Evolutionary conservation across 2,797 vertebrate genomes (phyloP).

Genomic region (Cuniculus paca): DNA sequence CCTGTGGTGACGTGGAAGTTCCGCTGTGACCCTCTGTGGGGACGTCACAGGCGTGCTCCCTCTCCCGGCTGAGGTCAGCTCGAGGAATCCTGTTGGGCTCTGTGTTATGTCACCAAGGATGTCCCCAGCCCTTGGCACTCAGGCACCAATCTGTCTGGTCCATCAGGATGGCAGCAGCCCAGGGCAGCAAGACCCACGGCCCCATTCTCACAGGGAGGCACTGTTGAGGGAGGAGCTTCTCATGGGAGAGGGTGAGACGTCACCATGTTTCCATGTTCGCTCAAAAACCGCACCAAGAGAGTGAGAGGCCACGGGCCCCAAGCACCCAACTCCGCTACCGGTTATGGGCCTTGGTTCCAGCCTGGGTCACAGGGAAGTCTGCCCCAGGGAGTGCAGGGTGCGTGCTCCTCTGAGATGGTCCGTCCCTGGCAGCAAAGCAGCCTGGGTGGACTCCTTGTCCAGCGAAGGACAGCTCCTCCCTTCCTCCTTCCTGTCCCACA

Average conservation of each 20-base stretch:
- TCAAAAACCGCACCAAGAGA: background rate
- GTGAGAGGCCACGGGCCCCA: background rate
- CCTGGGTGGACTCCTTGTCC: background rate
- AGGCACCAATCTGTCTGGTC: rapidly evolving
- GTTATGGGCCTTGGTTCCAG: background rate
- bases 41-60: slow-evolving; percentile 70
- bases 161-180: too few species aligned
- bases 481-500: background rate
- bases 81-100: background rate
- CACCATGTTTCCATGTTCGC: background rate
- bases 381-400: background rate
- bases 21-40: slow-evolving; percentile 41
- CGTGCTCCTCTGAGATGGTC: background rate
- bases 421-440: background rate
- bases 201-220: too few species aligned
- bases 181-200: background rate
- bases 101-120: background rate
- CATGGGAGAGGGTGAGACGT: background rate
- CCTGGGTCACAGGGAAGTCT: background rate
- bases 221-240: too few species aligned
- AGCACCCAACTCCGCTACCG: background rate
- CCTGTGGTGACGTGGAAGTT: slow-evolving; percentile 73
- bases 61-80: background rate
- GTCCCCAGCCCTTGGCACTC: background rate
- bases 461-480: background rate